Evolutionary conservation across 2,113 vertebrate genomes (phyloP), one percentile per base, ranked within the genome.

Genomic region (Empidonax alnorum): DNA sequence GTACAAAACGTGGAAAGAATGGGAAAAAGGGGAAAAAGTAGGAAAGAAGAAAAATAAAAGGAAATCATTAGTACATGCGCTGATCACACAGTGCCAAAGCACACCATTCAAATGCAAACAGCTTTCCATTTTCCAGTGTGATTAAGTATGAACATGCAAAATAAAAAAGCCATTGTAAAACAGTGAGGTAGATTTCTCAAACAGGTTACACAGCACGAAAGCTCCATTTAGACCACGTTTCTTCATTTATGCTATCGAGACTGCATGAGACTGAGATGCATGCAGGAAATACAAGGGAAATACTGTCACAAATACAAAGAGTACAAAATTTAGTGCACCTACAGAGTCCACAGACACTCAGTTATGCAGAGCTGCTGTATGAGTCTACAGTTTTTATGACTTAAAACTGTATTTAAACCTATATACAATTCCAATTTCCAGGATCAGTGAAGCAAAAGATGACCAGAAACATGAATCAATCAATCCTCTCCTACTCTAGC

Each of bases 51-150:
- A 98, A 98, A 98, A 98, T 98, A 98, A 98, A 98, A 98, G 98
- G 97, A 98, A 98, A 98, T 95, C 97, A 98, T 99, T 99, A 99
- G 98, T 98, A 97, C 97, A 98, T 98, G 98, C 98, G 93, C 95
- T 94, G 96, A 97, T 97, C 97, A 98, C 97, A 98, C 97, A 96
- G 97, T 96, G 98, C 98, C 97, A 98, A 98, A 98, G 98, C 97
- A 98, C 96, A 98, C 97, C 97, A 97, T 97, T 96, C 97, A 98
- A 97, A 98, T 96, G 97, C 98, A 96, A 97, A 97, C 92, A 97
- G 98, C 97, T 96, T 97, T 97, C 97, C 97, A 97, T 96, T 96
- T 97, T 98, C 97, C 97, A 98, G 96, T 83, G 95, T 97, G 97
- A 98, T 98, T 98, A 98, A 98, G 94, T 97, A 97, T 92, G 96